Base-by-base conservation (phyloP, 1,140 invertebrate genomes). In the Hypsibius dujardini region DNA sequence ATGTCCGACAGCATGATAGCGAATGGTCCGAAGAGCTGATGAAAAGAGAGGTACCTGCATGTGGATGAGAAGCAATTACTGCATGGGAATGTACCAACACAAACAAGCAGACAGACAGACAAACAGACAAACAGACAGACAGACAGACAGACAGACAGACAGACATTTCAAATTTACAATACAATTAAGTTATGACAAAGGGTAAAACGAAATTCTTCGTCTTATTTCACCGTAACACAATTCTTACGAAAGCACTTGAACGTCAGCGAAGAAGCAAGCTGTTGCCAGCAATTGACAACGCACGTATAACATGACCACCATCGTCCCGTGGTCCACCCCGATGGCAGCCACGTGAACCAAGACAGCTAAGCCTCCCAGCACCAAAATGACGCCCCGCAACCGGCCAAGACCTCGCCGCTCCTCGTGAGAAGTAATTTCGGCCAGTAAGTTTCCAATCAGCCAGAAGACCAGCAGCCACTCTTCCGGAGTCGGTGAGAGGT, bases 1-100 rank as follows among this genome's bases (percentile, higher is more conserved):
- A 77, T 74, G 75, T 83, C 83, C 40, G 83, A 75, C 74, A 87
- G 86, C 75, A 87, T 86, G 72, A 87, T 85, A 2, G 84, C 84
- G 95, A 95, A 99, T 0, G 95, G 95, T 50, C 95, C 95, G 77
- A 99, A 99, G 0, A 98, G 83, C 80, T 98, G 92, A 81, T 98
- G 95, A 79, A 99, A 98, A 2, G 94, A 96, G 40, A 95, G 79
- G 77, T 94, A 95, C 79, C 98, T 95, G 50, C n/a, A 56, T 7
- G n/a, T 56, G n/a, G 7, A 56, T n/a, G 50, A 7, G 50, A 7
- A 56, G 7, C 50, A 56, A n/a, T n/a, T n/a, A n/a, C n/a, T n/a
- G n/a, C n/a, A n/a, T n/a, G n/a, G n/a, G n/a, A n/a, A n/a, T n/a
- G n/a, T n/a, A n/a, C n/a, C n/a, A n/a, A n/a, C 7, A 7, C 50